These are phyloP conservation scores for Poecilia picta DNA, from an alignment of 2,797 vertebrate species.

Conservation along the genomic window DNA sequence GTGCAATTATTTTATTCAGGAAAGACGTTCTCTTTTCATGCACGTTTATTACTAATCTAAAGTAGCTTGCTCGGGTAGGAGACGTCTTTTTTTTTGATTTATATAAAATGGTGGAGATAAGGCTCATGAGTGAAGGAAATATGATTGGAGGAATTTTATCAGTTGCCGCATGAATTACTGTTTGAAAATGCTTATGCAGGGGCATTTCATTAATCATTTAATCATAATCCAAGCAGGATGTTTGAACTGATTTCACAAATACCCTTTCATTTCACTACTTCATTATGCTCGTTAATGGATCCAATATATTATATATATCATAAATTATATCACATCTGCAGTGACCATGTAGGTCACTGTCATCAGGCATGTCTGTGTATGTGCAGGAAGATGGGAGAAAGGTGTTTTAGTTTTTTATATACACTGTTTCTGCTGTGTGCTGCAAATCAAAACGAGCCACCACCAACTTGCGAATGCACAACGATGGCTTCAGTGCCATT, in stretches of 20 bases:
- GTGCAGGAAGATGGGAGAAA: constrained; percentile 63
- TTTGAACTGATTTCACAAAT: constrained; percentile 99
- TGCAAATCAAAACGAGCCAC: constrained; percentile 76
- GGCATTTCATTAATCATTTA: constrained; percentile 99
- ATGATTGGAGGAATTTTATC: constrained; percentile 99
- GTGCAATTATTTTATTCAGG: constrained; percentile 98
- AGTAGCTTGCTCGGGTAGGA: constrained; percentile 92
- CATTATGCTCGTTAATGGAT: constrained; percentile 99
- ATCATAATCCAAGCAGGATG: constrained; percentile 99
- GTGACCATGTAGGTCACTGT: constrained; percentile 99
- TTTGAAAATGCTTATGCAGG: constrained; percentile 99
- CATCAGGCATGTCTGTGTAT: constrained; percentile 90
- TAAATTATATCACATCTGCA: constrained; percentile 99
- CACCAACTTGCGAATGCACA: constrained; percentile 57
- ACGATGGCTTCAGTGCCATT: constrained; percentile 37
- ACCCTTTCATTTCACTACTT: constrained; percentile 99
- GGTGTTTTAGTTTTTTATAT: constrained; percentile 82
- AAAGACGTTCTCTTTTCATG: constrained; percentile 97
- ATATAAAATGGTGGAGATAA: constrained; percentile 99
- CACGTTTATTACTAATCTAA: constrained; percentile 99
- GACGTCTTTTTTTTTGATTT: constrained; percentile 93
- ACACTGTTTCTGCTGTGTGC: constrained; percentile 83
- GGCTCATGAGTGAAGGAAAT: constrained; percentile 99
- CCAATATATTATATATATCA: constrained; percentile 99
- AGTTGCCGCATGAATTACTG: constrained; percentile 99